Percentiles rank a stretch among this genome's conserved stretches.
Conservation (phyloP, 23 tunicate genomes). For the Halocynthia aurantium region DNA sequence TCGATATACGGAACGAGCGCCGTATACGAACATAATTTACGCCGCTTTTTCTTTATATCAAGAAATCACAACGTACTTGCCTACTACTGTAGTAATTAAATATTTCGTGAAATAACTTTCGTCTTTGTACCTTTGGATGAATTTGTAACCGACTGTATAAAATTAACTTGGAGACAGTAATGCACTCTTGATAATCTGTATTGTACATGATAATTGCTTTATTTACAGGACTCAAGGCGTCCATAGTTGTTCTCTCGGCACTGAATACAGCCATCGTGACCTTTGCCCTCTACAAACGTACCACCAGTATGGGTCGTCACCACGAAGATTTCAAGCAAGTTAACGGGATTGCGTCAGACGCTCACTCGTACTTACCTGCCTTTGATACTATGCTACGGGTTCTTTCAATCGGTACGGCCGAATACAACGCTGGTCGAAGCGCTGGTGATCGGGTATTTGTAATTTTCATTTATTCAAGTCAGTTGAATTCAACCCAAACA, state of each 20-base stretch:
- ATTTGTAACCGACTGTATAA: neutral
- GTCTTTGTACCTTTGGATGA: neutral
- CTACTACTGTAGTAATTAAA: neutral
- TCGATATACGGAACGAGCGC: too few relatives aligned
- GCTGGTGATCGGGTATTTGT: too few relatives aligned
- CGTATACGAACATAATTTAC: too few relatives aligned
- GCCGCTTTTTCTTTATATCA: too few relatives aligned
- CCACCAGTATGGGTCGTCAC: conserved; percentile 89
- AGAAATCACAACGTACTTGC: too few relatives aligned
- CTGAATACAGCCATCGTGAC: conserved; percentile 56
- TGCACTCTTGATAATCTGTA: too few relatives aligned
- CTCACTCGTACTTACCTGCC: conserved; percentile 45
- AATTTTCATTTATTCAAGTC: too few relatives aligned
- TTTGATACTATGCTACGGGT: conserved; percentile 82
- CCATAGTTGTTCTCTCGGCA: conserved; percentile 38
- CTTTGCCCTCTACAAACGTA: conserved; percentile 70
- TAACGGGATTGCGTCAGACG: conserved; percentile 10
- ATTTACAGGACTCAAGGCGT: conserved; percentile 54
- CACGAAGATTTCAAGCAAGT: conserved; percentile 38
- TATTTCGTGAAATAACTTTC: neutral
- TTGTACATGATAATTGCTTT: neutral
- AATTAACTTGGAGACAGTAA: too few relatives aligned
- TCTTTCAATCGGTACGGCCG: conserved; percentile 29
- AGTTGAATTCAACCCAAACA: too few relatives aligned
- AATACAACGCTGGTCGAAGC: too few relatives aligned